Base-by-base conservation (phyloP, 2,888 invertebrate genomes). In the Phymatocera aterrima region DNA sequence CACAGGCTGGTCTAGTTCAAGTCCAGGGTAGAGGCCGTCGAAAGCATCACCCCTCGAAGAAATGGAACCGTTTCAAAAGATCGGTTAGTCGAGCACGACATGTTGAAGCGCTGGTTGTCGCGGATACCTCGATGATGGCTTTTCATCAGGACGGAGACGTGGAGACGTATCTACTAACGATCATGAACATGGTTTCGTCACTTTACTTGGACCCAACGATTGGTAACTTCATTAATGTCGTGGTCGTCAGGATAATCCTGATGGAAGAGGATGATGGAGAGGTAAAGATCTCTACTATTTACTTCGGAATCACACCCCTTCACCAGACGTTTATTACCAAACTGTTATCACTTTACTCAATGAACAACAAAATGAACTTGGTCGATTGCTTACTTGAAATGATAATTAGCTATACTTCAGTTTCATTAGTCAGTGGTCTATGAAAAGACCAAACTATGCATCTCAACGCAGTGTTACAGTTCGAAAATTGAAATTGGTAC, bases 171-270 rank as follows among this genome's bases (percentile, higher is more conserved):
- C 93, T 98, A 37, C 92, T 98, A 77, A 97, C 97, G 75, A 95
- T 98, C 83, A 97, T 97, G 97, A 98, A 97, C 90, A 97, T 97
- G 96, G 97, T 93, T 80, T 96, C 96, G 5, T 93, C 95, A 1
- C 91, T 97, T n/a, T 97, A 96, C 90, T 95, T 95, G 92, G 96
- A 97, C 86, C 96, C 97, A 4, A 96, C 95, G 77, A 96, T 98
- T 84, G 97, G 97, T 72, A 97, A 97, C 91, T 95, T 96, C 88
- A 95, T 98, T 85, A 96, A 97, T 90, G 94, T 98, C 80, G 96
- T 96, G n/a, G 95, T 98, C 48, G 97, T 97, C 15, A 94, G 95
- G 87, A 95, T 97, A 68, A 94, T 97, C 82, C 92, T 97, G 31
- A 92, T 97, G 81, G 95, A 96, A 86, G 94, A 94, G 80, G 90